Evolutionary conservation across 2,113 vertebrate species (phyloP).

Genomic region (Urocolius indicus): DNA sequence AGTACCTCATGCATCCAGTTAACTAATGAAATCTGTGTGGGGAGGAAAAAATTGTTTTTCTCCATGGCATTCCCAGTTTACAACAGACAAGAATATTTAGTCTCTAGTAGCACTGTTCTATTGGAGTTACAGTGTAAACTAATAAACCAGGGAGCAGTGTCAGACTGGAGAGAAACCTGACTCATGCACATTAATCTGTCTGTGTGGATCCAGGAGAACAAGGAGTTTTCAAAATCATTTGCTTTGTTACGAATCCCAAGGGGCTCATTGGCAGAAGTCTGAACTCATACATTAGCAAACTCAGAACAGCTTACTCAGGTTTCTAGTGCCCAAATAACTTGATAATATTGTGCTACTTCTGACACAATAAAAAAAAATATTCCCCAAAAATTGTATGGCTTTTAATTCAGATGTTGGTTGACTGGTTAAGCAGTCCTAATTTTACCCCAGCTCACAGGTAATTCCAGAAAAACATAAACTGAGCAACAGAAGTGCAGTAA

Average conservation of each 20-base stretch:
- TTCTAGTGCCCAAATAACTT: background rate
- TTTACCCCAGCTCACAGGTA: background rate
- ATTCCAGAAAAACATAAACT: background rate
- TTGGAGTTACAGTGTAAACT: background rate
- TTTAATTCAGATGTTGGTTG: background rate
- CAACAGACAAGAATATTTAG: accelerated
- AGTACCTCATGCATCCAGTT: background rate
- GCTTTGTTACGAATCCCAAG: background rate
- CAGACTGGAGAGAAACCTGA: background rate
- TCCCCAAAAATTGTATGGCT: background rate
- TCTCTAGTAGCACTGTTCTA: background rate
- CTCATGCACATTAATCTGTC: background rate
- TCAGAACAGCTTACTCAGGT: background rate
- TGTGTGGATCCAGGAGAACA: background rate
- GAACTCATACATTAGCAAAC: background rate
- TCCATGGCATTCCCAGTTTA: background rate
- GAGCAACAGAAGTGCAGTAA: background rate
- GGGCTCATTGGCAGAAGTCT: background rate
- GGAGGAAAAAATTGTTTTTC: accelerated
- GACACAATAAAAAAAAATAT: background rate
- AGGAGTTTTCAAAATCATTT: background rate
- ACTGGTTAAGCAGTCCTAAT: background rate
- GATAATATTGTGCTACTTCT: background rate
- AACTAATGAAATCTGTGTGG: background rate
- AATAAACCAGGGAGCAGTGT: background rate